Evolutionary conservation across 2,797 vertebrate species (phyloP), one percentile per base, ranked within the genome.

Genomic region (Smutsia gigantea): DNA sequence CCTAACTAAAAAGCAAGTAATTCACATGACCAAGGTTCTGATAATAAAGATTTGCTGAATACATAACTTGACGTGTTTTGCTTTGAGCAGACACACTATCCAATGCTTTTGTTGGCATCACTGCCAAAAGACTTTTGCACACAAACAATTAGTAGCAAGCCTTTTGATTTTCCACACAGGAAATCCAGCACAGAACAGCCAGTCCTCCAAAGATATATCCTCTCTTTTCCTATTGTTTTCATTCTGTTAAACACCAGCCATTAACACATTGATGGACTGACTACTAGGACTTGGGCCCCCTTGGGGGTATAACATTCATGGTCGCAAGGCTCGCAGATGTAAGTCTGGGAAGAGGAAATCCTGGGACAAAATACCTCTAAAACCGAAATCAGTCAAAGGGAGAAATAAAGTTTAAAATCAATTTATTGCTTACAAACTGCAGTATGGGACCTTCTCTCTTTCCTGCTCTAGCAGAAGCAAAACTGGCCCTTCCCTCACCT

Each of bases 61-160:
- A 91, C 29, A 90, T 97, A 87, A 96, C 93, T 97, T 97, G 88
- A 95, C 55, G 93, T 98, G 97, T 98, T 98, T 98, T 97, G 97
- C 88, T 98, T 91, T 85, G 98, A 96, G 97, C 89, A 82, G 88
- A 94, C 91, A 96, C 78, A 77, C 97, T 96, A 84, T 91, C 96
- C 95, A 79, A 25, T 98, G 98, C 97, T 98, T 98, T 98, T 98
- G 95, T 97, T 98, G 98, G 98, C 98, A 97, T 87, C 23, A 14
- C 31, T 96, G 97, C 98, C 96, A 96, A 98, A 98, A 97, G 95
- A 96, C 66, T 89, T 97, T 93, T 97, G 88, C 92, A 92, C 96
- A 97, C 75, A 98, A 98, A 98, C 98, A 98, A 97, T 97, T 97
- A 96, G 23, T 55, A 96, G 95, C 93, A 97, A 98, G 96, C 97